Evolutionary conservation across 2,888 invertebrate genomes (phyloP), one percentile per base, ranked within the genome.

Genomic region (Ypsolopha scabrella): DNA sequence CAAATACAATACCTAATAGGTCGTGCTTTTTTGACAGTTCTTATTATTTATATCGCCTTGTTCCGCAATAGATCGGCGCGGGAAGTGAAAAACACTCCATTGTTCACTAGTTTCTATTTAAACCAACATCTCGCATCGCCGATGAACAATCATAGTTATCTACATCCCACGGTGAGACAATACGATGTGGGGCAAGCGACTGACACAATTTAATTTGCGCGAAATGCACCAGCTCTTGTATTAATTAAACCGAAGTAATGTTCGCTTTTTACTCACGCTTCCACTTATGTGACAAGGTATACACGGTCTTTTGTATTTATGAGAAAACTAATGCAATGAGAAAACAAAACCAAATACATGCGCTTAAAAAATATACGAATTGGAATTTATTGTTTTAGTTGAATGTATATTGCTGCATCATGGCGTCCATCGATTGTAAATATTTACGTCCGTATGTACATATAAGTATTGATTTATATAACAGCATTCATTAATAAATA

Each of bases 131-230:
- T 60, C 53, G 60, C 66, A 67, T 56, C 65, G 64, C 62, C 68
- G 67, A 72, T 69, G 71, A 77, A 80, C 80, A 82, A 81, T 80
- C 72, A 73, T 71, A 68, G 53, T 67, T 72, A 65, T 67, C 67
- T 68, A 62, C 68, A 68, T 83, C 83, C 70, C 85, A 83, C 85
- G 81, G 61, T 62, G 48, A 59, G 64, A 85, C 85, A 85, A 85
- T 85, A 64, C 75, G 67, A 82, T 79, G 82, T 85, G 77, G 83
- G 77, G 75, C 80, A 81, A 75, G 74, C 74, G 75, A 72, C 79
- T 82, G 83, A 81, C 83, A 86, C 81, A 78, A 82, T 82, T 85
- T 71, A 75, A 77, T 82, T 80, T 76, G 72, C 70, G 69, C 73
- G 70, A 76, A 79, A 72, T 63, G 67, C 50, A 71, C 64, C 59